These are phyloP conservation scores for Yponomeuta plumbellus DNA, from an alignment of 2,888 invertebrate species.

Conservation along the genomic window DNA sequence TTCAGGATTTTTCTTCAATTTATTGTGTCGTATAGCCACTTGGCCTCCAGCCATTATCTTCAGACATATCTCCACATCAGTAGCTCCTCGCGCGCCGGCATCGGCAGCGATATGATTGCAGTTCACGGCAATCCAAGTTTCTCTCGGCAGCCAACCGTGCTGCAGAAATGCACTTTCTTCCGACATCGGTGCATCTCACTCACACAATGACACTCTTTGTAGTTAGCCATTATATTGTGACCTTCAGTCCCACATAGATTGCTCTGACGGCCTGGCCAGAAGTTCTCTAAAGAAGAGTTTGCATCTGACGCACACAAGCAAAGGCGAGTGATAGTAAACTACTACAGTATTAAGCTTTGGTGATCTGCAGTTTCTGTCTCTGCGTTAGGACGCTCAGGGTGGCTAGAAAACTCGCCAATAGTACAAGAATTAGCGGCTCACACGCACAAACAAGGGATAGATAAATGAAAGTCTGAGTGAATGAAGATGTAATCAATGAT, in stretches of 20 bases:
- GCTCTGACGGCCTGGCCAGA: not conserved
- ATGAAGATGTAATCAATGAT: constrained; percentile 7
- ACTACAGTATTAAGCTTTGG: not conserved
- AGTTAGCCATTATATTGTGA: not conserved
- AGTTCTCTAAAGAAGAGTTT: not conserved
- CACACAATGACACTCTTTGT: constrained; percentile 1
- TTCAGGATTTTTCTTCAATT: no score
- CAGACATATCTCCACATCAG: not conserved
- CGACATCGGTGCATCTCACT: constrained; percentile 30
- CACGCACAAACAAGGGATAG: not conserved
- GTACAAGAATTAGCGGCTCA: not conserved
- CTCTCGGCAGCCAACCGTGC: constrained; percentile 59
- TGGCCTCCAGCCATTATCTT: not conserved
- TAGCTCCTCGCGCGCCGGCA: not conserved
- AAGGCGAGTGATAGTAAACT: not conserved
- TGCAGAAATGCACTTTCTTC: constrained; percentile 73
- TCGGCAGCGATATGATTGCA: not conserved
- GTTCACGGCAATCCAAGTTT: constrained; percentile 42
- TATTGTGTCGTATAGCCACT: no score
- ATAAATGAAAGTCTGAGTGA: constrained; percentile 3
- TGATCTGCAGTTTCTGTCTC: not conserved
- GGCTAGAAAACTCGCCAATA: not conserved
- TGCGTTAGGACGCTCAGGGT: not conserved
- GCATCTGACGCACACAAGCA: not conserved
- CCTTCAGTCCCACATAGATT: not conserved